phyloP scores from a whole-genome alignment of 2,113 vertebrate genomes.

The Zosterops borbonicus region DNA sequence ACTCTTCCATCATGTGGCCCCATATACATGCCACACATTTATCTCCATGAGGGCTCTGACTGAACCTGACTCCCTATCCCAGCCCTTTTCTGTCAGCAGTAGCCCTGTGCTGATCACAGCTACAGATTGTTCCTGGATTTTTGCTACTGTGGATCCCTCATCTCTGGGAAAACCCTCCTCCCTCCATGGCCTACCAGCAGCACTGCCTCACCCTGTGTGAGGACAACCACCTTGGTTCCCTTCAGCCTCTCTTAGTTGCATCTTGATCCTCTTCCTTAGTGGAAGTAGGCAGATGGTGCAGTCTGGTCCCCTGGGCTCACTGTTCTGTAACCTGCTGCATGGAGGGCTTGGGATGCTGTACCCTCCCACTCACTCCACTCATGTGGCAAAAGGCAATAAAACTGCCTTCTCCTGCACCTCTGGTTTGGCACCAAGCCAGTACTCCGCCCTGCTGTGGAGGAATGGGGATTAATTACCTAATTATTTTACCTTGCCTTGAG shows the following conservation, averaged over 20 bases:
- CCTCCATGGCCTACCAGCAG: background rate
- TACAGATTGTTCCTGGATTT: background rate
- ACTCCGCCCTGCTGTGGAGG: background rate
- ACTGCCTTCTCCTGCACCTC: background rate
- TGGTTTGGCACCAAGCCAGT: background rate
- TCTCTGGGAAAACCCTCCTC: background rate
- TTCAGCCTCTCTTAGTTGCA: background rate
- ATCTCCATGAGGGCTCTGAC: background rate
- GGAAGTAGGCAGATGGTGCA: background rate
- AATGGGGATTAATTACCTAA: background rate
- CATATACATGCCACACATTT: background rate
- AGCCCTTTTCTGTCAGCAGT: background rate
- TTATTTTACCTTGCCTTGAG: background rate
- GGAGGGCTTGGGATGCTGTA: accelerated
- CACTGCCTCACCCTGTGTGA: background rate
- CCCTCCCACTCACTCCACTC: background rate
- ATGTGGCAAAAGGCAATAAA: background rate
- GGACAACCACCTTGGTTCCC: background rate
- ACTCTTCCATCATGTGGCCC: background rate
- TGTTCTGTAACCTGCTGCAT: background rate
- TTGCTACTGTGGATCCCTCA: accelerated
- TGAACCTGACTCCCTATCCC: background rate
- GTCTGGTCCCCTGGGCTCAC: background rate
- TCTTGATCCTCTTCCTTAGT: background rate
- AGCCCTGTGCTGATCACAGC: background rate